Base-by-base conservation (phyloP, 2,797 vertebrate species). In the Sylvia borin region DNA sequence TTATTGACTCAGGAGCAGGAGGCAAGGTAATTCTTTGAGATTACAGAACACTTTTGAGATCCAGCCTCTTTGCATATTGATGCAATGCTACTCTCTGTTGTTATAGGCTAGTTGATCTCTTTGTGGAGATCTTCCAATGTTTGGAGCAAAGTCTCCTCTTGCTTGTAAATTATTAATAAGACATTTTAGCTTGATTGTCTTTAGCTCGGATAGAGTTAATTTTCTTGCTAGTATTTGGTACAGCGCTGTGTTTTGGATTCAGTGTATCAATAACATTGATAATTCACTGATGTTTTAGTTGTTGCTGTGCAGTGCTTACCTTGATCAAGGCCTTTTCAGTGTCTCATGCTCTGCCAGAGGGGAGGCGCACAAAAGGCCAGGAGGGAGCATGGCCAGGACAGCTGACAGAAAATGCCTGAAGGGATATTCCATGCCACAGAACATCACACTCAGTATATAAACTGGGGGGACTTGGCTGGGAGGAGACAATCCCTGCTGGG, bases 11-110 rank as follows among this genome's bases (percentile, higher is more conserved):
- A 3, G 43, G 73, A 72, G 50, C 24, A 51, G 16, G 70, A 73
- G 43, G 36, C 51, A 93, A 86, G 73, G 95, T 96, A 51, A 29
- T 60, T 92, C 43, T 71, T 66, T 65, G 64, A 71, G 58, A 15
- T 68, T 48, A 14, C 19, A 27, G 51, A 67, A 34, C 31, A 12
- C 40, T 54, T 61, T 45, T 80, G 82, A 78, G 62, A 80, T 48
- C 22, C 14, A 32, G 12, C 31, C 15, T 68, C 38, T 67, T 29
- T 85, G 36, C 24, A 17, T 80, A 32, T 85, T 62, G 68, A 81
- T 75, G 7, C 21, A 62, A 34, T 51, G 16, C 36, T 72, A 3
- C 32, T 80, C 4, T 76, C 31, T 61, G 10, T 67, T 77, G 20
- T 82, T 91, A 25, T 17, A 43, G 20, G 38, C 38, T 67, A 42